Conservation (phyloP, 2,797 vertebrate species). For the Leuciscus waleckii region DNA sequence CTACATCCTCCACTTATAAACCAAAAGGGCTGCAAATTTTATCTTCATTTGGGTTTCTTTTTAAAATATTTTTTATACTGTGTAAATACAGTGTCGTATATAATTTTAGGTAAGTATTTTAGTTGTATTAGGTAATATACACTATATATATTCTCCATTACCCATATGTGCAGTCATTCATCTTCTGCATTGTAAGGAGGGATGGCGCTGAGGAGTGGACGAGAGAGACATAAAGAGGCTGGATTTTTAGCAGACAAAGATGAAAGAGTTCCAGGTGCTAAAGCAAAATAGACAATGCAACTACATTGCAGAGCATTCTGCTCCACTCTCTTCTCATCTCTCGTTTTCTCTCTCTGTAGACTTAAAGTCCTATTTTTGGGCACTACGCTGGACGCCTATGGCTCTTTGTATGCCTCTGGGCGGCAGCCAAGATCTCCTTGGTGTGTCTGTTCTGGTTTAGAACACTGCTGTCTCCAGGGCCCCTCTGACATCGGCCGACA, state of each 20-base stretch:
- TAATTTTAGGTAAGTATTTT: background rate
- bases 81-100: background rate
- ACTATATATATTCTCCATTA: background rate
- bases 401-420: slow-evolving; percentile 61
- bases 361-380: slow-evolving; percentile 57
- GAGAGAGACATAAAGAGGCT: slow-evolving; percentile 35
- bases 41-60: slow-evolving; percentile 55
- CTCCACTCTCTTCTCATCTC: slow-evolving; percentile 38
- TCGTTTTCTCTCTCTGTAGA: slow-evolving; percentile 24
- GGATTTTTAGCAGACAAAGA: slow-evolving; percentile 51
- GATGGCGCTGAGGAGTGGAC: background rate
- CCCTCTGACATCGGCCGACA: slow-evolving; percentile 59
- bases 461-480: slow-evolving; percentile 54
- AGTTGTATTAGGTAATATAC: background rate
- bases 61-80: background rate
- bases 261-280: slow-evolving; percentile 52
- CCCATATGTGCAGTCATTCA: slow-evolving; percentile 10
- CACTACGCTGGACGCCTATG: slow-evolving; percentile 47
- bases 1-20: slow-evolving; percentile 54
- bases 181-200: slow-evolving; percentile 21
- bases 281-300: slow-evolving; percentile 52
- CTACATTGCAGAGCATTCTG: slow-evolving; percentile 47
- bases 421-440: slow-evolving; percentile 59
- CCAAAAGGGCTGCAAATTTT: slow-evolving; percentile 60
- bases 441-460: slow-evolving; percentile 61